phyloP scores from a whole-genome alignment of 2,797 vertebrate genomes.

The Schizopygopsis malacanthus region DNA sequence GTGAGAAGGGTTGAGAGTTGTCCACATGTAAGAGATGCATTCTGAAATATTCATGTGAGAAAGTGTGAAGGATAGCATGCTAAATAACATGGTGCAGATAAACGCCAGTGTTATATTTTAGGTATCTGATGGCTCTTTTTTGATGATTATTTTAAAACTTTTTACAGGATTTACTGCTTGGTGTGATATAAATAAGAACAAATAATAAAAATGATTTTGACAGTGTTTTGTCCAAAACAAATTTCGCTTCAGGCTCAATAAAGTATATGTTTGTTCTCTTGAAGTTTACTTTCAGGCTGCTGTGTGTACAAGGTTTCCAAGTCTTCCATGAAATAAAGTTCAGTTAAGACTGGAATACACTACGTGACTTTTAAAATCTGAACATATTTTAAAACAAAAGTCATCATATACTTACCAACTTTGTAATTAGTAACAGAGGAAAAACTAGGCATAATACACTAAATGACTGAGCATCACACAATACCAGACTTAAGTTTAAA shows the following conservation, averaged over 20 bases:
- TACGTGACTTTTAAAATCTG: neutral
- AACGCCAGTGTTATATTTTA: neutral
- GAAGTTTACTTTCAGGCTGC: neutral
- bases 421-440: neutral
- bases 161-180: neutral
- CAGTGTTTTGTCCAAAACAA: neutral
- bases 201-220: neutral
- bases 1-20: slow-evolving; percentile 6
- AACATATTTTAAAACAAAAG: neutral
- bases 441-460: neutral
- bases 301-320: neutral
- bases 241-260: too few species aligned
- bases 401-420: neutral
- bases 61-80: slow-evolving; percentile 29
- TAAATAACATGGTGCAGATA: slow-evolving; percentile 22
- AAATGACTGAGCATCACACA: neutral
- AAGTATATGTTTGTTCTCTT: neutral
- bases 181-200: neutral
- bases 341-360: neutral
- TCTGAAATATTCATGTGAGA: slow-evolving; percentile 35
- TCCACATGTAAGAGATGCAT: slow-evolving; percentile 21
- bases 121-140: neutral
- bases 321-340: neutral
- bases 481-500: neutral
- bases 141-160: neutral